A percentile compares a stretch with the other conserved stretches of the same genome.
phyloP scores from a whole-genome alignment of 2,888 invertebrate species.

The Pseudococcus viburni region DNA sequence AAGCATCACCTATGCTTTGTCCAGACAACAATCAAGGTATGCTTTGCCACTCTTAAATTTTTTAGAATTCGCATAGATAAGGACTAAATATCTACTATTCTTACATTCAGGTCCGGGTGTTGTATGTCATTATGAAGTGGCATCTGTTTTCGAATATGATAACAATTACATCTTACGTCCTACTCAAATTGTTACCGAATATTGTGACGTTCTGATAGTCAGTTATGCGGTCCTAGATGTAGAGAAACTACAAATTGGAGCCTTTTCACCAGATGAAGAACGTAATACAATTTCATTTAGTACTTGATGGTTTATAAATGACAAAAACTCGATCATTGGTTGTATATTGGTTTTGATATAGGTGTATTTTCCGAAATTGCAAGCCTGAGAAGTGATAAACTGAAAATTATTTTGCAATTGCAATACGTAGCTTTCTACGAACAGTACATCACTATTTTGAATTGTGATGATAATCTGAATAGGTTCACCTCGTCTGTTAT shows the following conservation, averaged over 20 bases:
- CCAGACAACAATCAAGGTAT: conserved; percentile 51
- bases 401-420: conserved; percentile 45
- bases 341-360: not conserved
- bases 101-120: conserved; percentile 39
- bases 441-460: not conserved
- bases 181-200: not conserved
- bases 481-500: not conserved
- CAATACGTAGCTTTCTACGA: conserved; percentile 42
- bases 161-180: conserved; percentile 11
- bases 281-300: not conserved
- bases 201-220: conserved; percentile 34
- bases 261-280: conserved; percentile 53
- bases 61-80: not conserved
- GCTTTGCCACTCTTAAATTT: not conserved
- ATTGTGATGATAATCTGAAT: conserved; percentile 10
- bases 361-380: conserved; percentile 7
- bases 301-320: not conserved
- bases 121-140: conserved; percentile 53
- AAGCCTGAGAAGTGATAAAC: not conserved
- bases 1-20: conserved; percentile 27
- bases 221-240: conserved; percentile 48
- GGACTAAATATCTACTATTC: not conserved
- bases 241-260: conserved; percentile 33
- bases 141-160: conserved; percentile 14
- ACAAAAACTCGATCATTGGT: not conserved